Conservation (phyloP, 2,113 vertebrate species). For the Mustela lutreola region DNA sequence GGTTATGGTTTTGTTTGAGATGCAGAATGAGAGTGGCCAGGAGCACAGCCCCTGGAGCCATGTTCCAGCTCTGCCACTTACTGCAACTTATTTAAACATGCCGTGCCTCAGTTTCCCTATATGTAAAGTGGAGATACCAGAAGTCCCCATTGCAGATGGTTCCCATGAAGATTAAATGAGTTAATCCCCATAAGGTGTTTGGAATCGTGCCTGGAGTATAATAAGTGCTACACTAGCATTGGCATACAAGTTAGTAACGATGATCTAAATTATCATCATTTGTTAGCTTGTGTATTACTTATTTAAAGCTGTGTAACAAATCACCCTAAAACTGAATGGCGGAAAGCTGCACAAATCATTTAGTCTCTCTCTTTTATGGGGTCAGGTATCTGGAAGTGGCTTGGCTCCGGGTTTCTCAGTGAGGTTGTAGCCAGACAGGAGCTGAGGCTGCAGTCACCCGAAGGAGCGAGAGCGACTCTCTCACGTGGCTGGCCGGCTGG, state of each 20-base stretch:
- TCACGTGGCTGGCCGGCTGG: background rate
- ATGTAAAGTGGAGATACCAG: background rate
- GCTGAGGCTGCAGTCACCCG: background rate
- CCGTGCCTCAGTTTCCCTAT: background rate
- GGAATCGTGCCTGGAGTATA: background rate
- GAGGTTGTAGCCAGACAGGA: background rate
- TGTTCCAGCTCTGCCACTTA: background rate
- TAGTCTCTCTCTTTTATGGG: background rate
- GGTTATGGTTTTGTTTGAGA: background rate
- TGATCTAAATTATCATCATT: background rate
- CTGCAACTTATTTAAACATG: background rate
- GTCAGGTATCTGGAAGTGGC: background rate
- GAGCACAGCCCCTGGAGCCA: background rate
- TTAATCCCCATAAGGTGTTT: background rate
- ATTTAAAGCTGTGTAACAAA: background rate
- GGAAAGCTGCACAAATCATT: background rate
- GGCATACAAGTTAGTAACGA: background rate
- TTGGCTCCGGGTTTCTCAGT: background rate
- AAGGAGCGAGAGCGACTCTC: background rate
- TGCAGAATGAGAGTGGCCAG: background rate
- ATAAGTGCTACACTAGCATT: background rate
- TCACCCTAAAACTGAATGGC: background rate
- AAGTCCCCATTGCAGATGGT: background rate
- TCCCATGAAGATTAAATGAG: constrained; percentile 1
- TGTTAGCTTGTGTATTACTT: background rate